phyloP scores from a whole-genome alignment of 2,888 invertebrate genomes.

The Thecocarcelia acutangulata region DNA sequence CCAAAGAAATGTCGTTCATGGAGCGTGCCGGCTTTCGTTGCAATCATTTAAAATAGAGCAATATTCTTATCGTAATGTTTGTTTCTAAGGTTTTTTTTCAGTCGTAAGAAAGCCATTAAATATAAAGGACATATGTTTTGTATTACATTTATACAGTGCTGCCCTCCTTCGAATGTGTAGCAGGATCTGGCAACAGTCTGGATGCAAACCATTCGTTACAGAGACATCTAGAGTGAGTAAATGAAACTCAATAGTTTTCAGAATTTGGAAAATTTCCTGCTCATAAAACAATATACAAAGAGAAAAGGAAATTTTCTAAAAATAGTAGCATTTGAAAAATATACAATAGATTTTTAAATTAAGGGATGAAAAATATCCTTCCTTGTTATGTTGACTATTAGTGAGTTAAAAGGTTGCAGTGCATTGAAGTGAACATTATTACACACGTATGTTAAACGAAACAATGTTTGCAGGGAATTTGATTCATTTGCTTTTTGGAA shows the following conservation, averaged over 20 bases:
- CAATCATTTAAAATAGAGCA: conserved; percentile 60
- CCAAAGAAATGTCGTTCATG: conserved; percentile 46
- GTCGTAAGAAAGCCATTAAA: conserved; percentile 48
- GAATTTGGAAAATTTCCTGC: not conserved
- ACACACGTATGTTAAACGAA: too few species aligned
- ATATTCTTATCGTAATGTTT: conserved; percentile 56
- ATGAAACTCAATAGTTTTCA: not conserved
- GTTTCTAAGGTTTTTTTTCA: conserved; percentile 46
- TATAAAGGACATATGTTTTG: conserved; percentile 30
- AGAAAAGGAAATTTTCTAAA: too few species aligned
- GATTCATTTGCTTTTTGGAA: too few species aligned
- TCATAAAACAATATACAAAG: not conserved
- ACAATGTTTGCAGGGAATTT: too few species aligned
- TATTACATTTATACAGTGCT: conserved; percentile 10
- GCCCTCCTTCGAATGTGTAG: conserved; percentile 29
- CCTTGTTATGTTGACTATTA: not conserved
- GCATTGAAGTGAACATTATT: too few species aligned
- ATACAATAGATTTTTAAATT: not conserved
- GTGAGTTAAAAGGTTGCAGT: too few species aligned
- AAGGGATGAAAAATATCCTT: conserved; percentile 44
- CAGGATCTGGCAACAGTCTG: conserved; percentile 26
- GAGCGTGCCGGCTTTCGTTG: not conserved
- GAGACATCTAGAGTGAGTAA: conserved; percentile 43
- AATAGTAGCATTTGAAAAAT: not conserved
- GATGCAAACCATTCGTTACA: conserved; percentile 33